These are phyloP conservation scores for Pemphredon lugubris DNA, from an alignment of 2,888 invertebrate genomes.

Conservation along the genomic window DNA sequence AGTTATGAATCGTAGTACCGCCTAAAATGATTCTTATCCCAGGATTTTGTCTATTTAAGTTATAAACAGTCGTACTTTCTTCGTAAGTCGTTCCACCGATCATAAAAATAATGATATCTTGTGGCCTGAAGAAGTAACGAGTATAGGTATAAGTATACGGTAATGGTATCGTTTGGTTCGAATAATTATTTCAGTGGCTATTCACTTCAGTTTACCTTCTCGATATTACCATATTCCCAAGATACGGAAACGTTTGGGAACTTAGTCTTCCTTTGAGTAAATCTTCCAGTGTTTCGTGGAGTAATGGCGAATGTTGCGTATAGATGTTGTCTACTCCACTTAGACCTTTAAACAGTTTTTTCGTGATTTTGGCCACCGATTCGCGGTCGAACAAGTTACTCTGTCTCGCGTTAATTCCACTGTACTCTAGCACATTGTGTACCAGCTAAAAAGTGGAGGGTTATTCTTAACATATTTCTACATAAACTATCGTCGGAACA, in stretches of 20 bases:
- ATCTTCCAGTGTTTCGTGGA: slow-evolving; percentile 95
- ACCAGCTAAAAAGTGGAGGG: slow-evolving; percentile 81
- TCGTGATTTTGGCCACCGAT: slow-evolving; percentile 94
- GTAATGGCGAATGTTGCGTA: slow-evolving; percentile 97
- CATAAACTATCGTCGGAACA: not conserved
- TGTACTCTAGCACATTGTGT: slow-evolving; percentile 89
- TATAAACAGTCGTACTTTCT: slow-evolving; percentile 93
- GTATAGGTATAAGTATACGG: too few species aligned
- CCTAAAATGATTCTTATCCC: slow-evolving; percentile 91
- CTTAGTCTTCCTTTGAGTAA: slow-evolving; percentile 94
- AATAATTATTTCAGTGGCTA: not conserved
- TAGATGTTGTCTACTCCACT: slow-evolving; percentile 99
- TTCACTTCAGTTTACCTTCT: slow-evolving; percentile 82
- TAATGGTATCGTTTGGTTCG: slow-evolving; percentile 26
- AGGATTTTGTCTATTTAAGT: slow-evolving; percentile 88
- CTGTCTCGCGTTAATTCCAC: slow-evolving; percentile 90
- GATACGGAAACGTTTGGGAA: slow-evolving; percentile 91
- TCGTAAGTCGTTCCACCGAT: slow-evolving; percentile 98
- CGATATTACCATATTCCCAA: slow-evolving; percentile 83
- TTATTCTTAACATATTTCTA: not conserved
- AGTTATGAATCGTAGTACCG: slow-evolving; percentile 96
- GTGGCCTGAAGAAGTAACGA: slow-evolving; percentile 84
- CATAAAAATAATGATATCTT: slow-evolving; percentile 97
- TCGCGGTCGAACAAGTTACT: slow-evolving; percentile 92
- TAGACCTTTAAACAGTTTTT: slow-evolving; percentile 92